Evolutionary conservation across 1,140 invertebrate genomes (phyloP), one percentile per base, ranked within the genome.

Genomic region (Solenopsis fugax): DNA sequence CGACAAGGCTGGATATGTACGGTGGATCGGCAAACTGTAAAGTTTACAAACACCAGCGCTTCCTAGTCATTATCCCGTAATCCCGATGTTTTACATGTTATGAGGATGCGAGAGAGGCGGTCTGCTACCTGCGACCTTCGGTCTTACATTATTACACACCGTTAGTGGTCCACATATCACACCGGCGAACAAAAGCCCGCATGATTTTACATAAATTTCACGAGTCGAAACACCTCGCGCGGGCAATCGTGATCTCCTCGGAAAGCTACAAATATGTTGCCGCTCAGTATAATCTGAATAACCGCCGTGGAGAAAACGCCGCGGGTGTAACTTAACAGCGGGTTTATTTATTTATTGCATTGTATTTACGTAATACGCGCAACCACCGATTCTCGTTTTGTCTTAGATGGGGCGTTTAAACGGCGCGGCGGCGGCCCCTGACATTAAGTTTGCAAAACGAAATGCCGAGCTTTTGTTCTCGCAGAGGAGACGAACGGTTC

Each of bases 11-110:
- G 37, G 65, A 72, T 58, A 72, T 29, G 65, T 75, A 60, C 24
- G 56, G 52, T 75, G 24, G 24, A 84, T 75, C 80, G 80, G 54
- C 80, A 48, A 84, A 84, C 80, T 60, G 54, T 80, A 80, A 86
- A 88, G 88, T 92, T 87, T 87, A 85, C 86, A 88, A 87, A 91
- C 88, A 86, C 87, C 24, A 78, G 69, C 82, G 71, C 73, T 52
- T 64, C 62, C 85, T 67, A 82, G 92, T 93, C 93, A 94, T 94
- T 93, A 93, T 93, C 91, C 92, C 86, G 87, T 93, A 93, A 94
- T 94, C 93, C 93, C 80, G 89, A 89, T 94, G 93, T 94, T 94
- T 94, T 94, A 93, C 94, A 94, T 93, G 93, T 94, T 94, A 94
- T 93, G 93, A 94, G 92, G 87, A 92, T 86, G 87, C 91, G 76